These are phyloP conservation scores for Tiliacea citrago DNA, from an alignment of 2,888 invertebrate species.

Conservation along the genomic window DNA sequence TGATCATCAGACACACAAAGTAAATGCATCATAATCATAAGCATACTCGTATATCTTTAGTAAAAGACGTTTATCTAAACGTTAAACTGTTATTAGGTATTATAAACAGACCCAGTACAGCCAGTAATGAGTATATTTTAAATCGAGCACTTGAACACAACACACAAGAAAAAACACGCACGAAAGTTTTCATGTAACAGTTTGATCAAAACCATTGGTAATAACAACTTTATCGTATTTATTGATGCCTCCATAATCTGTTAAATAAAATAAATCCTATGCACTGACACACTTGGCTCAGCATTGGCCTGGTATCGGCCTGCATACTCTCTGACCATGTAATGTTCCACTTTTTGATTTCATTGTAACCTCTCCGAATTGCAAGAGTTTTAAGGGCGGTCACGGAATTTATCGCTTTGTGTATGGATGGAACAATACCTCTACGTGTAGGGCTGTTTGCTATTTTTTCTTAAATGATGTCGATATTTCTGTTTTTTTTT, in stretches of 20 bases:
- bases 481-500: not conserved
- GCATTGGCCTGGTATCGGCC: conserved; percentile 59
- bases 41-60: not conserved
- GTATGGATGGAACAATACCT: conserved; percentile 15
- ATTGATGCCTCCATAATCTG: conserved; percentile 54
- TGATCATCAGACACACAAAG: not conserved
- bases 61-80: not conserved
- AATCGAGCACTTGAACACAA: not conserved
- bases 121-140: not conserved
- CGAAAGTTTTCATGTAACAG: not conserved
- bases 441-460: not conserved
- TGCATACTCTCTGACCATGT: conserved; percentile 68
- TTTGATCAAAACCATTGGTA: conserved; percentile 52
- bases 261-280: conserved; percentile 57
- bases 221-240: conserved; percentile 46
- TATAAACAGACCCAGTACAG: not conserved
- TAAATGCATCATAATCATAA: not conserved
- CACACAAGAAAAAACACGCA: conserved; percentile 18
- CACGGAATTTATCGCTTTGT: conserved; percentile 30
- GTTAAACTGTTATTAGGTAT: too few relatives aligned
- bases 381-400: conserved; percentile 44
- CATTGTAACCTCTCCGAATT: conserved; percentile 53
- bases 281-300: conserved; percentile 56
- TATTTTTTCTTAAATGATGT: not conserved
- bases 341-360: conserved; percentile 64